Conservation (phyloP, 2,113 vertebrate genomes). For the Beaufortia kweichowensis region DNA sequence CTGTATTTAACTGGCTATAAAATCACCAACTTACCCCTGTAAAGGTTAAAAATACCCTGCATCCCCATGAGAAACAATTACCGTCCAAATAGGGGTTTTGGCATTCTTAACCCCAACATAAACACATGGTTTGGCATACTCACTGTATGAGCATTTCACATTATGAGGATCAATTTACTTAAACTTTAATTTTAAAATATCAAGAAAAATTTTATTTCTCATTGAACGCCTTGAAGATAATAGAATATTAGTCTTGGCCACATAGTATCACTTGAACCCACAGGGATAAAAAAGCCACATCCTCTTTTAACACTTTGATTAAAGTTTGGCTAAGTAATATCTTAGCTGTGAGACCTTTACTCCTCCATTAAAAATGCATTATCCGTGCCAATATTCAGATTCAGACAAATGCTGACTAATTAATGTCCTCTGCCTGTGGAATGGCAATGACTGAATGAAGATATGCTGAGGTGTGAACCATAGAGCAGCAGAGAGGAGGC, state of each 20-base stretch:
- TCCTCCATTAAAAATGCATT: conserved; percentile 28
- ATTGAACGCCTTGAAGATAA: not conserved
- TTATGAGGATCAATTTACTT: too few species aligned
- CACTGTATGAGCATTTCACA: too few species aligned
- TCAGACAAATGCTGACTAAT: conserved; percentile 35
- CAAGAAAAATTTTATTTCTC: not conserved
- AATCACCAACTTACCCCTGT: too few species aligned
- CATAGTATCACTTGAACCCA: not conserved
- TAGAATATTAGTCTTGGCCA: not conserved
- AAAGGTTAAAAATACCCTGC: too few species aligned
- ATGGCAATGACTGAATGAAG: conserved; percentile 16
- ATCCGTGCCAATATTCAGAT: conserved; percentile 23
- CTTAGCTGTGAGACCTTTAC: conserved; percentile 7
- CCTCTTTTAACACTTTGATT: not conserved
- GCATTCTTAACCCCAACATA: too few species aligned
- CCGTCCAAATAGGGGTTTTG: too few species aligned
- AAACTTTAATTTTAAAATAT: too few species aligned
- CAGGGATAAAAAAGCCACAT: not conserved
- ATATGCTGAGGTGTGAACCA: not conserved
- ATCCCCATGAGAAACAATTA: too few species aligned
- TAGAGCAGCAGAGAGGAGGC: conserved; percentile 6
- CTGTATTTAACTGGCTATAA: too few species aligned
- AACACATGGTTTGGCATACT: too few species aligned
- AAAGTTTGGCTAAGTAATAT: not conserved
- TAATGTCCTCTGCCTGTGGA: conserved; percentile 8